phyloP scores from a whole-genome alignment of 2,113 vertebrate species.

The Elephantulus edwardii region DNA sequence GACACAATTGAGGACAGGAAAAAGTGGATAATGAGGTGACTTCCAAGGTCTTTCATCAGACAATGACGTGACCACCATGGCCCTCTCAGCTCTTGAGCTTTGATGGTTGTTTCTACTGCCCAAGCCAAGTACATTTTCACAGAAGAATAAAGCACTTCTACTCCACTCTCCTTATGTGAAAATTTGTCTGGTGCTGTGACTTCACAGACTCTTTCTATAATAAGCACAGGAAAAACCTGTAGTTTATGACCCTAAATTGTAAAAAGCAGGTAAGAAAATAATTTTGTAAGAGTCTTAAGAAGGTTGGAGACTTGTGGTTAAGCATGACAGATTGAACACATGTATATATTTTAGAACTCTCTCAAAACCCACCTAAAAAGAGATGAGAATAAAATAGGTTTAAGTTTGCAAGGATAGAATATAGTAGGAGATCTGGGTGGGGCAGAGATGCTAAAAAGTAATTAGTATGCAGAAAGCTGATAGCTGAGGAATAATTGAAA shows the following conservation, averaged over 20 bases:
- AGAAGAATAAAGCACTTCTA: background rate
- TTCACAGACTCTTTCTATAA: background rate
- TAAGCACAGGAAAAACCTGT: background rate
- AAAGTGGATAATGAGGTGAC: background rate
- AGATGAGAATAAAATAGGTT: background rate
- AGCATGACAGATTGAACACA: background rate
- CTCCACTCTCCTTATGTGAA: background rate
- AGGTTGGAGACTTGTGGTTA: background rate
- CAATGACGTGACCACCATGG: background rate
- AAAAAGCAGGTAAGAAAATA: constrained; percentile 36
- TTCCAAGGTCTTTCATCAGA: too few species aligned
- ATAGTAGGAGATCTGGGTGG: background rate
- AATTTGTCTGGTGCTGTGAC: background rate
- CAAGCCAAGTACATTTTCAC: background rate
- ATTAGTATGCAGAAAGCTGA: background rate
- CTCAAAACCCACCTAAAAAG: constrained; percentile 22
- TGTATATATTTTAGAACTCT: constrained; percentile 14
- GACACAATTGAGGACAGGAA: rapidly evolving
- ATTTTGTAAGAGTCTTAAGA: background rate
- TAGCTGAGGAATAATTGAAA: background rate
- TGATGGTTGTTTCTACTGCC: background rate
- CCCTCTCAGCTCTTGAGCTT: background rate
- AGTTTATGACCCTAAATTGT: background rate
- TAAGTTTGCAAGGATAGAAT: background rate
- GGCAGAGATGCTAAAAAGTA: background rate